phyloP scores from a whole-genome alignment of 2,797 vertebrate species.

The Sebastes nivosus region DNA sequence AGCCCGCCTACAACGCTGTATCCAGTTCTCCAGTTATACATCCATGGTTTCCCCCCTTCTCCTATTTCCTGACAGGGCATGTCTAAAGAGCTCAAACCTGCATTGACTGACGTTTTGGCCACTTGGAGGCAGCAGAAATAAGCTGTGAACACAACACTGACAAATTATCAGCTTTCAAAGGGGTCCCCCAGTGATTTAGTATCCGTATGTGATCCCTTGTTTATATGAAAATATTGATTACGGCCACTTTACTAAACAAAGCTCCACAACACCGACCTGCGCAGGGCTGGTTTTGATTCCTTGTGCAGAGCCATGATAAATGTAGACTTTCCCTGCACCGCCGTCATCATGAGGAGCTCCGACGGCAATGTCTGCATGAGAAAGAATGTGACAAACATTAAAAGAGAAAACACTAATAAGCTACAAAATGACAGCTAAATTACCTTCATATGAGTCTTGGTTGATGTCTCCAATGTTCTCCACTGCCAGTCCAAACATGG shows the following conservation, averaged over 20 bases:
- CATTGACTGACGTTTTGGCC: not conserved
- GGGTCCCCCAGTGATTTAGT: not conserved
- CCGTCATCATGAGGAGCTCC: conserved; percentile 92
- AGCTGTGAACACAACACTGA: not conserved
- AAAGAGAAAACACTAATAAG: not conserved
- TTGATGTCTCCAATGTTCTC: conserved; percentile 94
- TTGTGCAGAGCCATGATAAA: conserved; percentile 90
- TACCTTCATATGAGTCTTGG: conserved; percentile 92
- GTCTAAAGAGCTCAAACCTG: not conserved
- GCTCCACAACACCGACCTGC: conserved; percentile 83
- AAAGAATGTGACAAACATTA: conserved; percentile 1
- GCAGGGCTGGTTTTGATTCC: conserved; percentile 89
- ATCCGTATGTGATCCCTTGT: not conserved
- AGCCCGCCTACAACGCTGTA: too few relatives aligned
- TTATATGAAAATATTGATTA: not conserved
- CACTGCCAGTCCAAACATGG: conserved; percentile 97
- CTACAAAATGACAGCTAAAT: not conserved
- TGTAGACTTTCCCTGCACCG: conserved; percentile 89
- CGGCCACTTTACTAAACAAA: not conserved
- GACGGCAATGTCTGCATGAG: conserved; percentile 90
- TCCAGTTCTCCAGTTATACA: too few relatives aligned
- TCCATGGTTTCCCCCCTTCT: too few relatives aligned
- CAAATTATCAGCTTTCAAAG: not conserved
- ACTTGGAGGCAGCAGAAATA: not conserved
- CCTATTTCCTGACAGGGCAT: too few relatives aligned